Evolutionary conservation across 2,888 invertebrate genomes (phyloP).

Genomic region (Lasiommata megera): DNA sequence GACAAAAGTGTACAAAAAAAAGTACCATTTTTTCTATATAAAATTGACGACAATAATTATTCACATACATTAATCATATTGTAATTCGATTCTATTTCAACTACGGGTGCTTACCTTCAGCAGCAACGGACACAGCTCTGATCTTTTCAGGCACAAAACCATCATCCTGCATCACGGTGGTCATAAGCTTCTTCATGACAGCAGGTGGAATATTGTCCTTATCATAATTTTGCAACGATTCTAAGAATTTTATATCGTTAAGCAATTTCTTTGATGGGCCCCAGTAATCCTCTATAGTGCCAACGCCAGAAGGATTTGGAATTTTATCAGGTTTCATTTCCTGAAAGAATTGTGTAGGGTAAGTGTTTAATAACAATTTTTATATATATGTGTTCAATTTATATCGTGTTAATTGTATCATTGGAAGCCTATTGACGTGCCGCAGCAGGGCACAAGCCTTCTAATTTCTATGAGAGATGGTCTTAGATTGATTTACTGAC

Average conservation of each 20-base stretch:
- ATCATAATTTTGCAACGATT: constrained; percentile 92
- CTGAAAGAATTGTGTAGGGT: constrained; percentile 48
- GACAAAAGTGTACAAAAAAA: too few relatives aligned
- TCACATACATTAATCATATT: too few relatives aligned
- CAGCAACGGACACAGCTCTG: constrained; percentile 91
- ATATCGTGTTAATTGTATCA: too few relatives aligned
- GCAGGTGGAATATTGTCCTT: constrained; percentile 94
- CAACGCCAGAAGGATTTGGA: constrained; percentile 90
- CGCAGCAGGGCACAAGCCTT: too few relatives aligned
- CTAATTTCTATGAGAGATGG: too few relatives aligned
- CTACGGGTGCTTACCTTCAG: constrained; percentile 92
- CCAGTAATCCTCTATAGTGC: constrained; percentile 96
- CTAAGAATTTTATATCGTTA: constrained; percentile 95
- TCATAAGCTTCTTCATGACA: constrained; percentile 91
- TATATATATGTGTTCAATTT: too few relatives aligned
- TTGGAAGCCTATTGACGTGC: too few relatives aligned
- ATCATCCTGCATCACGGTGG: constrained; percentile 90
- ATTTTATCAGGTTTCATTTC: constrained; percentile 94
- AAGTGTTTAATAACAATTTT: not conserved
- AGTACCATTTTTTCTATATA: too few relatives aligned
- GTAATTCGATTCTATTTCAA: too few relatives aligned
- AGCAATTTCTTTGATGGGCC: constrained; percentile 92
- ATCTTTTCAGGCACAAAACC: constrained; percentile 96
- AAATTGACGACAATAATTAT: too few relatives aligned
- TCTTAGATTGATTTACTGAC: too few relatives aligned